phyloP scores from a whole-genome alignment of 2,888 invertebrate species.

The Eupeodes luniger region DNA sequence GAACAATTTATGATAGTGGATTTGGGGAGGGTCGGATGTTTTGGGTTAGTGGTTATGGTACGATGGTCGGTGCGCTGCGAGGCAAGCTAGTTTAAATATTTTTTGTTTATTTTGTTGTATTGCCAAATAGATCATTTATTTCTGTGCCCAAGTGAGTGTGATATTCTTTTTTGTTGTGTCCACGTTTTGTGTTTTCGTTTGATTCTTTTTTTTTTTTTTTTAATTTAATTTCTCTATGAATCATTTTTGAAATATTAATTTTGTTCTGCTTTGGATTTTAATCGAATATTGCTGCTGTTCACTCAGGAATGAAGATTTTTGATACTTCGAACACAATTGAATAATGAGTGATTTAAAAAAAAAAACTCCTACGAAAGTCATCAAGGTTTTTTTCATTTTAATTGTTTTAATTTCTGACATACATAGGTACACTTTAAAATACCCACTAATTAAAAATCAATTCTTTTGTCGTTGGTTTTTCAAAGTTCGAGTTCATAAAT shows the following conservation, averaged over 20 bases:
- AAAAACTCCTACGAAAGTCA: neutral
- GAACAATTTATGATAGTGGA: constrained; percentile 7
- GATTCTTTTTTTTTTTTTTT: neutral
- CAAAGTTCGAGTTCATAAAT: neutral
- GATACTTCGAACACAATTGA: neutral
- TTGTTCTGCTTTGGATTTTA: neutral
- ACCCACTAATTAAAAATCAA: neutral
- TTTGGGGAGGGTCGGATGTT: neutral
- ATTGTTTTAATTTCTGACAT: no score
- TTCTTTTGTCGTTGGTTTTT: neutral
- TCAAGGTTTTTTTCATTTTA: neutral
- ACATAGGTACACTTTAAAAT: neutral
- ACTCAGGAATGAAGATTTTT: constrained; percentile 9
- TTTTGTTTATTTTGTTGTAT: neutral
- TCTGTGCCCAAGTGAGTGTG: no score
- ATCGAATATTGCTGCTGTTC: neutral
- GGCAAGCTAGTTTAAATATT: neutral
- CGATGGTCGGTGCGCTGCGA: neutral
- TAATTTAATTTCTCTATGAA: neutral
- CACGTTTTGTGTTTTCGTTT: neutral
- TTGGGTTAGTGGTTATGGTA: neutral
- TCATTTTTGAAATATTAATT: constrained; percentile 2
- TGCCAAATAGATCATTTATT: constrained; percentile 15
- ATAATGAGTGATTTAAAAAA: neutral
- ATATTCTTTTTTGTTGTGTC: neutral